Evolutionary conservation across 92 coral and sea anemone genomes (phyloP), one percentile per base, ranked within the genome.

Genomic region (Pocillopora meandrina): DNA sequence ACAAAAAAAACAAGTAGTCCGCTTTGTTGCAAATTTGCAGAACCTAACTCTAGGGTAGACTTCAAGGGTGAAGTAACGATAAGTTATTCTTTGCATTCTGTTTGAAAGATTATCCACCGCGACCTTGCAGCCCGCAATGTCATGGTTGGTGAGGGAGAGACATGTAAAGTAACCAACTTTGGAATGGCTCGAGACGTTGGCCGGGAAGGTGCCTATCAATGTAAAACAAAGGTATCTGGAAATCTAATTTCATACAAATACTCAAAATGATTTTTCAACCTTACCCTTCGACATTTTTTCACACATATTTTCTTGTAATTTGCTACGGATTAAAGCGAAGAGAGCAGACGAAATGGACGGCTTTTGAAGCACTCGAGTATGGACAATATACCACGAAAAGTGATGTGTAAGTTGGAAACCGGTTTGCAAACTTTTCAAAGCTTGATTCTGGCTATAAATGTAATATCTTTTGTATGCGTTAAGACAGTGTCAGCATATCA

Each of bases 321-420:
- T 52, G 23, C 42, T 5, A 17, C 73, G 10, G 58, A 26, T 71
- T 2, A 17, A 33, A 92, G 95, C 93, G 95, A 10, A 89, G 95
- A 61, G 79, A 87, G 10, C 95, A 91, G 6, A 93, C 90, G 65
- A 92, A 92, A 66, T 92, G 95, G 95, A 92, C 93, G 33, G 93
- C 95, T 21, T 83, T 86, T 58, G 95, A 92, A 77, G 87, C 95
- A 60, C 75, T 92, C 15, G 17, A 89, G 70, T 87, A 87, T 74
- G 93, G 95, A 75, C 81, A 33, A 19, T 92, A 92, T 65, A 92
- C 95, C 9, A 89, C 95, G 1, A 87, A 83, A 93, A 92, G 95
- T 66, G 95, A 92, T 65, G 89, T 92, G 95, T 92, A 63, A 89
- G 95, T 83, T 2, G 31, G 1, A 5, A 17, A 42, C 52, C 0